Evolutionary conservation across 2,888 invertebrate genomes (phyloP).

Genomic region (Pocota personata): DNA sequence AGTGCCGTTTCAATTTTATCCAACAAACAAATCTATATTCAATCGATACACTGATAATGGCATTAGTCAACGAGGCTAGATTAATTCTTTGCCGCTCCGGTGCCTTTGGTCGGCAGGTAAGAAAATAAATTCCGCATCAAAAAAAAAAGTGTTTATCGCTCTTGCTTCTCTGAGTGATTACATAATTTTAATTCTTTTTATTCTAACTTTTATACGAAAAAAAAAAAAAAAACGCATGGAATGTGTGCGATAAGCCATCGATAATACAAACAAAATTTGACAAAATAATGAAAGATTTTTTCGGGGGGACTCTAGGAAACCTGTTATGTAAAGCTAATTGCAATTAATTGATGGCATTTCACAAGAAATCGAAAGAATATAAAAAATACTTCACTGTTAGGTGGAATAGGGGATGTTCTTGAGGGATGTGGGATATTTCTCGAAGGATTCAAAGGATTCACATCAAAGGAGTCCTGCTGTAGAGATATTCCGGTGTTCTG

Average conservation of each 20-base stretch:
- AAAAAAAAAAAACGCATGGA: slow-evolving; percentile 19
- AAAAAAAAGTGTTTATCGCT: slow-evolving; percentile 18
- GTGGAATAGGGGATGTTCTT: neutral
- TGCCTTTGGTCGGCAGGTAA: slow-evolving; percentile 80
- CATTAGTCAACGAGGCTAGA: slow-evolving; percentile 81
- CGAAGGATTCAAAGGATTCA: neutral
- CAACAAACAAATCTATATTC: slow-evolving; percentile 4
- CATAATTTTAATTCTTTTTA: slow-evolving; percentile 61
- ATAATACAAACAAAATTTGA: neutral
- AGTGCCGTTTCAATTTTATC: slow-evolving; percentile 81
- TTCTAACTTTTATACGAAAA: slow-evolving; percentile 38
- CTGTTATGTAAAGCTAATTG: slow-evolving; percentile 65
- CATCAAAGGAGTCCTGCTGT: neutral
- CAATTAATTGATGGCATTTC: slow-evolving; percentile 38
- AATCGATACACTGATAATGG: slow-evolving; percentile 74
- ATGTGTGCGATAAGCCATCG: slow-evolving; percentile 63
- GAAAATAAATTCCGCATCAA: slow-evolving; percentile 29
- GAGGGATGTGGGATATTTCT: neutral
- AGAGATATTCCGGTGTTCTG: neutral
- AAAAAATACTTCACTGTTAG: neutral
- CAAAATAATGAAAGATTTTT: neutral
- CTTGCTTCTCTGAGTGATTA: slow-evolving; percentile 18
- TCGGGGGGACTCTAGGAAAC: neutral
- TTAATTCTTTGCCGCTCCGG: slow-evolving; percentile 79
- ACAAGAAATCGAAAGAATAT: slow-evolving; percentile 35